Evolutionary conservation across 2,113 vertebrate genomes (phyloP).

Genomic region (Motacilla tschutschensis): DNA sequence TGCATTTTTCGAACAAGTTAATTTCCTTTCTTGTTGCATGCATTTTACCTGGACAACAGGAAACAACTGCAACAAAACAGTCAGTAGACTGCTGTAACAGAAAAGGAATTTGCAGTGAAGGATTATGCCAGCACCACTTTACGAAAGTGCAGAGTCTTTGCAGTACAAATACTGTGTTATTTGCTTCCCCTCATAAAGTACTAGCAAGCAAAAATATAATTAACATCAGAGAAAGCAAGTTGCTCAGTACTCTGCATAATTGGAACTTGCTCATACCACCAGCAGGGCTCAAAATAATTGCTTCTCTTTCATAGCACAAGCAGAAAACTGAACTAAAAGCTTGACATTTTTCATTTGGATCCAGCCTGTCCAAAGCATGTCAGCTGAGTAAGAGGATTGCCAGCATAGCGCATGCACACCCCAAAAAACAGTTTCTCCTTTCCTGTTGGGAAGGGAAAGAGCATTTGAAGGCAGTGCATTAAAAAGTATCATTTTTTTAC

Average conservation of each 20-base stretch:
- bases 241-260: conserved; percentile 43
- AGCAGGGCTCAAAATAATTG: conserved; percentile 56
- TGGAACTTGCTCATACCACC: conserved; percentile 42
- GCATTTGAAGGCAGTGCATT: background rate
- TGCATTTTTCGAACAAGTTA: background rate
- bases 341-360: background rate
- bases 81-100: background rate
- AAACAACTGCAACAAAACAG: background rate
- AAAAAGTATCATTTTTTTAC: background rate
- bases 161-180: conserved; percentile 18
- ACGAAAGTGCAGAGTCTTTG: background rate
- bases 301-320: conserved; percentile 11
- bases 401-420: accelerated
- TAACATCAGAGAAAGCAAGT: conserved; percentile 61
- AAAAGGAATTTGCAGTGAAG: background rate
- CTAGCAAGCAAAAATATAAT: conserved; percentile 63
- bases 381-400: background rate
- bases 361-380: background rate
- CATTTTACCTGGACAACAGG: background rate
- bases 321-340: conserved; percentile 42
- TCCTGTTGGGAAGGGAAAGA: background rate
- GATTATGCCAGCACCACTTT: background rate
- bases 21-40: background rate
- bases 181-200: conserved; percentile 23
- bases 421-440: background rate